These are phyloP conservation scores for Agriopis leucophaearia DNA, from an alignment of 2,888 invertebrate genomes.

Conservation along the genomic window DNA sequence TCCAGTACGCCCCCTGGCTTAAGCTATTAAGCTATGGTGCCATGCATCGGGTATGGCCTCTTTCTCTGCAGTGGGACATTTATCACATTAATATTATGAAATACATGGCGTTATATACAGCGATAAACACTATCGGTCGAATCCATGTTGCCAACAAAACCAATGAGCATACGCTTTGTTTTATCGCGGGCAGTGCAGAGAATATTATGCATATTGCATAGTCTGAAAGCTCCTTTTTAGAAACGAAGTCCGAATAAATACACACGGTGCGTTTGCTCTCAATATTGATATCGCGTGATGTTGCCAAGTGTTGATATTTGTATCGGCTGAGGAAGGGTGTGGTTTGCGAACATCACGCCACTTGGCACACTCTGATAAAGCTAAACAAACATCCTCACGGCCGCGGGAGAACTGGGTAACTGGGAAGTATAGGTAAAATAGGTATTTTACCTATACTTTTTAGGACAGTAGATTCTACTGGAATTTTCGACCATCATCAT, in stretches of 20 bases:
- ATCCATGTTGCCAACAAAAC: too few species aligned
- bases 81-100: too few species aligned
- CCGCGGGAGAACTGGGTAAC: conserved; percentile 25
- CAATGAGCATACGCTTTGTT: too few species aligned
- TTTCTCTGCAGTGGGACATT: too few species aligned
- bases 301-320: conserved; percentile 41
- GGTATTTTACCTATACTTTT: not conserved
- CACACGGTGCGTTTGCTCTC: conserved; percentile 17
- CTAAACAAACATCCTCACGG: conserved; percentile 47
- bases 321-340: conserved; percentile 50
- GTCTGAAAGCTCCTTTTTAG: conserved; percentile 3
- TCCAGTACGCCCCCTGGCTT: too few species aligned
- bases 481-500: not conserved
- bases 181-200: not conserved
- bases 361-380: conserved; percentile 59
- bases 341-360: conserved; percentile 53
- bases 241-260: conserved; percentile 16
- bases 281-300: conserved; percentile 28
- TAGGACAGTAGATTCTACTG: not conserved
- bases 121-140: too few species aligned
- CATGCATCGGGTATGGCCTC: too few species aligned
- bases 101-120: too few species aligned
- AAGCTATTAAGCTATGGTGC: too few species aligned
- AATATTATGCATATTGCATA: not conserved
- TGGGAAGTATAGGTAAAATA: too few species aligned